These are phyloP conservation scores for Daubentonia madagascariensis DNA, from an alignment of 2,113 vertebrate species.

Conservation along the genomic window DNA sequence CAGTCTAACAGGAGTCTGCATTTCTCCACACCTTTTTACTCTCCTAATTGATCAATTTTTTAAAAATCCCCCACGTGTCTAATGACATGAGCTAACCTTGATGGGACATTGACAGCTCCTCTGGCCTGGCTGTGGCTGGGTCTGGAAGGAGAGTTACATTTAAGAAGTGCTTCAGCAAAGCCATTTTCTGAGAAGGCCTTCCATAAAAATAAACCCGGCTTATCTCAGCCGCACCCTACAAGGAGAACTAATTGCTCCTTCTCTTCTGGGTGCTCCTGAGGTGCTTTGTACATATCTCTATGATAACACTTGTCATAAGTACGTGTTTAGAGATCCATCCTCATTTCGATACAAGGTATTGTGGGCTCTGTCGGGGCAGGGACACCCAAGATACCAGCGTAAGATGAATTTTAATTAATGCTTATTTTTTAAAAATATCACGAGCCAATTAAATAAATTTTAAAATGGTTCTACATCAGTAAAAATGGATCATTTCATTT, in stretches of 20 bases:
- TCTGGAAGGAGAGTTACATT: background rate
- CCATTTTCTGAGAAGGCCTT: background rate
- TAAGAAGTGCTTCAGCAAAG: background rate
- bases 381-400: background rate
- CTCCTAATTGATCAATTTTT: background rate
- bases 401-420: background rate
- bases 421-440: background rate
- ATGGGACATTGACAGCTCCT: background rate
- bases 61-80: background rate
- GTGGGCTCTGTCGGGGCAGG: background rate
- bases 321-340: background rate
- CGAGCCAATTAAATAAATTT: background rate
- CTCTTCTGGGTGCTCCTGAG: background rate
- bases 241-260: background rate
- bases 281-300: background rate
- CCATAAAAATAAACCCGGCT: slow-evolving; percentile 20
- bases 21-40: background rate
- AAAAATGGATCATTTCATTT: background rate
- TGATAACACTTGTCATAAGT: too few relatives aligned
- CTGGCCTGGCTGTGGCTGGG: background rate
- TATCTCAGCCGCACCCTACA: background rate
- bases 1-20: too few relatives aligned
- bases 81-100: background rate
- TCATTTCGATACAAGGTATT: background rate
- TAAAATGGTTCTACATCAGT: background rate